Percentiles rank a stretch among this genome's conserved stretches.
Evolutionary conservation across 1,140 invertebrate genomes (phyloP).

Genomic region (Ylistrum balloti): DNA sequence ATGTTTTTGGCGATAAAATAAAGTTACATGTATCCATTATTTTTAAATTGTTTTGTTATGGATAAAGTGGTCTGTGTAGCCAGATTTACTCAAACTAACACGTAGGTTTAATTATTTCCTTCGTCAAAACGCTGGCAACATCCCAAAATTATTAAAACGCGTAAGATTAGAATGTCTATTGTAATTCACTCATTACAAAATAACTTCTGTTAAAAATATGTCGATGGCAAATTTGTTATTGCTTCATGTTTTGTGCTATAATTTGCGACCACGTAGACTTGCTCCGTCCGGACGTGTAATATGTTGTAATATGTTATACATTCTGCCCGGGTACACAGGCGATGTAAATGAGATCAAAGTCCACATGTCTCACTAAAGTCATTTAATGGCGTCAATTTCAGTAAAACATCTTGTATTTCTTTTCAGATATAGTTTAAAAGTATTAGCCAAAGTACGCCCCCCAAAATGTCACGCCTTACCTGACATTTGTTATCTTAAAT

Average conservation of each 20-base stretch:
- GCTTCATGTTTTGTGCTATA: background rate
- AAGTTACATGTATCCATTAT: no score
- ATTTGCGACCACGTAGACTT: background rate
- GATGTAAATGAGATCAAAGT: constrained; percentile 33
- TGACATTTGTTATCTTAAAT: constrained; percentile 36
- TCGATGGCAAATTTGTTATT: no score
- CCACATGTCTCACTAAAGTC: background rate
- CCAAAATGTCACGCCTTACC: background rate
- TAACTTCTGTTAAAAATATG: no score
- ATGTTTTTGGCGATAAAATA: no score
- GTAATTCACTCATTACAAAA: no score
- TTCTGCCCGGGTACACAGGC: background rate
- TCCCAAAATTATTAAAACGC: no score
- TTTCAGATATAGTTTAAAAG: constrained; percentile 12
- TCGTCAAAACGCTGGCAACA: no score
- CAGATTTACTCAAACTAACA: no score
- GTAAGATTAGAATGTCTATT: no score
- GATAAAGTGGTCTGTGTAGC: no score
- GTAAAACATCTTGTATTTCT: background rate
- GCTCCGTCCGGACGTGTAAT: background rate
- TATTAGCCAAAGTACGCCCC: background rate
- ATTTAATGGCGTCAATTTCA: background rate
- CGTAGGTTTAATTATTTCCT: no score
- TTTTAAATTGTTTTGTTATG: no score
- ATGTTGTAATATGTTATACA: background rate